Base-by-base conservation (phyloP, 2,888 invertebrate species). In the Muscina levida region DNA sequence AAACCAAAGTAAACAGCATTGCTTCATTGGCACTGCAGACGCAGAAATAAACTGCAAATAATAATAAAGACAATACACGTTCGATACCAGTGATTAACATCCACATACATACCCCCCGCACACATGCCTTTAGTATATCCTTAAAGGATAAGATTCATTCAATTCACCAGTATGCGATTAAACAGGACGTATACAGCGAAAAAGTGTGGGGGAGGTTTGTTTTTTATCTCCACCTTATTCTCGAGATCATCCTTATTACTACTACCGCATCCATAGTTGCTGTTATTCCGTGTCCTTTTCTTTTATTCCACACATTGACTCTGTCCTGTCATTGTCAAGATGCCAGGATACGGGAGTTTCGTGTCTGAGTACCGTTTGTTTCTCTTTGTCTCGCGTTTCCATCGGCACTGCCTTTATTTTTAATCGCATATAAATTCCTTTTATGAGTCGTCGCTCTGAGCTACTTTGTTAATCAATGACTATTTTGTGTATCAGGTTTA, bases 21-120 rank as follows among this genome's bases (percentile, higher is more conserved):
- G 31, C 8, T 8, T 8, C 31, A 31, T 31, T 31, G 8, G 31
- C 31, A 31, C 4, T 31, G 31, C 31, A 31, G 8, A 5, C 4
- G 31, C 31, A 31, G 8, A 31, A 31, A n/a, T n/a, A 31, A 31
- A 3, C 31, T 8, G 4, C 85, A 84, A 84, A 84, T 84, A 85
- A 86, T 86, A 86, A 86, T 87, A 86, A 85, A 86, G 87, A 86
- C 85, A 84, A 82, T 85, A 84, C 85, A 86, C 84, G 86, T 85
- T 83, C 85, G 82, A 84, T 85, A 84, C 84, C 82, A 79, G 82
- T 84, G 84, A 86, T 85, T 84, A 82, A 59, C 65, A 65, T 84
- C 83, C 83, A 83, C 83, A 82, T 8, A 84, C 79, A 84, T 82
- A 70, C 46, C 39, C n/a, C n/a, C n/a, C n/a, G n/a, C 42, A 13